Base-by-base conservation (phyloP, 2,113 vertebrate genomes). In the Garra rufa region DNA sequence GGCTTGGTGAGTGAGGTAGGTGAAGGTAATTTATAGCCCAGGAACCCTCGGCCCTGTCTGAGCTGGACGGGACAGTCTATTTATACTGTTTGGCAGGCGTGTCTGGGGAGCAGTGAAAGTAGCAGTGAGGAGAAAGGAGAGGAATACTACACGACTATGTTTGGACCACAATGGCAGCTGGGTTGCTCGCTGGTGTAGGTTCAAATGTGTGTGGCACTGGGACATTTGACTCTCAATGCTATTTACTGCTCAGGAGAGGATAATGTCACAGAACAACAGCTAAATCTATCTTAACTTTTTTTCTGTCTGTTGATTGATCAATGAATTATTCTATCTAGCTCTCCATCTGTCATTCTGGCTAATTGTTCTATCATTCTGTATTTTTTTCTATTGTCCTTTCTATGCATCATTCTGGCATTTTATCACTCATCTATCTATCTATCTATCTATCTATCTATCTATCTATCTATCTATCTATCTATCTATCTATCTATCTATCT, bases 11-110 rank as follows among this genome's bases (percentile, higher is more conserved):
- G 83, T 82, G 88, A 91, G 84, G 88, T 86, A 88, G 57, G 77
- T 91, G 86, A 81, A 82, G 77, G 76, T 89, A 88, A 92, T 93
- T 92, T 90, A 91, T 89, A 87, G 86, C 83, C 70, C 81, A 46
- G 78, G 86, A 87, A 85, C 77, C 80, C 90, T 84, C 83, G 77
- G 86, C 74, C 90, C 89, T 85, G 83, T 91, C 87, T 81, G 76
- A 86, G 83, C 69, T 83, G 55, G 88, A 91, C 26, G 17, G 57
- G 80, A 38, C 69, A 83, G 84, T 91, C 90, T 93, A 91, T 94
- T 92, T 93, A 92, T 92, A 92, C 26, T 81, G 59, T 43, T n/a
- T 57, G 44, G 55, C 52, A 76, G 48, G 75, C 76, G 85, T 82
- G 86, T 89, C 88, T 73, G 85, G 88, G 86, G 88, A 87, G 86